Conservation (phyloP, 2,113 vertebrate genomes). For the Pycnonotus jocosus region DNA sequence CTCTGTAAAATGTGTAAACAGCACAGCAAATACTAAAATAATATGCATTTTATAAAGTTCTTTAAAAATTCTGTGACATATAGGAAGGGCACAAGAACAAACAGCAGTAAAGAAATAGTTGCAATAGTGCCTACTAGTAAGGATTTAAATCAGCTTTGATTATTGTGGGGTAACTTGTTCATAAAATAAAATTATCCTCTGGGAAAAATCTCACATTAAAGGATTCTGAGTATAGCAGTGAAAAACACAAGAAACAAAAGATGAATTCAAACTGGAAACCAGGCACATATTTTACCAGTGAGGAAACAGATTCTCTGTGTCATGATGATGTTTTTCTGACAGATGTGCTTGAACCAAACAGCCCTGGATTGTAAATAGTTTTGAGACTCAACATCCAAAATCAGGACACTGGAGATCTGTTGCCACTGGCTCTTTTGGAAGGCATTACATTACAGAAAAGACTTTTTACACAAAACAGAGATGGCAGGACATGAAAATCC, state of each 20-base stretch:
- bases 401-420: background rate
- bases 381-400: background rate
- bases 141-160: background rate
- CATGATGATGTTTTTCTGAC: constrained; percentile 40
- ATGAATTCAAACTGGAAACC: constrained; percentile 22
- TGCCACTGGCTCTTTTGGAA: background rate
- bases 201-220: background rate
- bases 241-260: constrained; percentile 31
- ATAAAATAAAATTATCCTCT: background rate
- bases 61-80: background rate
- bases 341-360: constrained; percentile 25
- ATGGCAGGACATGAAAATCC: background rate
- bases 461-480: background rate
- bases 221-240: background rate
- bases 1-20: background rate
- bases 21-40: background rate
- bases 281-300: constrained; percentile 34
- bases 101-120: background rate
- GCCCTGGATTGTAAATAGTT: background rate
- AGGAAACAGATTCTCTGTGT: constrained; percentile 20
- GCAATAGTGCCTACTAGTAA: background rate
- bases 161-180: background rate
- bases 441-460: background rate
- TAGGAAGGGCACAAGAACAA: background rate
- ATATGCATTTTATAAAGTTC: background rate